Base-by-base conservation (phyloP, 2,113 vertebrate species). In the Otocyon megalotis region DNA sequence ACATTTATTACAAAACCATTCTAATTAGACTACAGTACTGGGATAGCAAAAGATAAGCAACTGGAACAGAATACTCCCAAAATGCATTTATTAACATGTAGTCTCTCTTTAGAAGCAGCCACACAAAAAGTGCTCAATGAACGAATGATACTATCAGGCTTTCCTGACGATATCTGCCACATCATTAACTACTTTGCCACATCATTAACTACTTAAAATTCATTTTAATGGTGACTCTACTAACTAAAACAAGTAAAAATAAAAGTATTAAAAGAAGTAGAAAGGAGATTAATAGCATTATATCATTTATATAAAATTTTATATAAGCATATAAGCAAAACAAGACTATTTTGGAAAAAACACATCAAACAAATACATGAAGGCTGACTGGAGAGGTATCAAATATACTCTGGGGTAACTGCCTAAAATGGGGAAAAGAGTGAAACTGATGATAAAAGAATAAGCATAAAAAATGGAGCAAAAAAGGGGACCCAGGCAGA, bases 1-100 rank as follows among this genome's bases (percentile, higher is more conserved):
- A 93, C 83, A 53, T 81, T 71, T 82, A 87, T 71, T 82, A 26
- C 53, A 83, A 90, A 94, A 69, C n/a, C 76, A 94, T 30, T 91
- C 22, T 96, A 93, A 87, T 83, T 83, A 92, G 32, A 67, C 28
- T 83, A 48, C 17, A 43, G 35, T 37, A 82, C 22, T 63, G 16
- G 50, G 53, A 67, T 30, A 77, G 28, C 91, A 89, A 86, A 26
- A 86, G 53, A 67, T 5, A 90, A 32, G 35, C 86, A 90, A 82
- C 26, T n/a, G 28, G 58, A 82, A 95, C 35, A 82, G 11, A 97
- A 82, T 67, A 65, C n/a, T 83, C 43, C 14, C 43, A 62, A 62
- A 72, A 35, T 8, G 13, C 56, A 67, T 37, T 90, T 48, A 14
- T 16, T 16, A 72, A 26, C 54, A 77, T 22, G 24, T 37, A 56